These are phyloP conservation scores for Anthopleura xanthogrammica DNA, from an alignment of 92 coral and sea anemone species.

Conservation along the genomic window DNA sequence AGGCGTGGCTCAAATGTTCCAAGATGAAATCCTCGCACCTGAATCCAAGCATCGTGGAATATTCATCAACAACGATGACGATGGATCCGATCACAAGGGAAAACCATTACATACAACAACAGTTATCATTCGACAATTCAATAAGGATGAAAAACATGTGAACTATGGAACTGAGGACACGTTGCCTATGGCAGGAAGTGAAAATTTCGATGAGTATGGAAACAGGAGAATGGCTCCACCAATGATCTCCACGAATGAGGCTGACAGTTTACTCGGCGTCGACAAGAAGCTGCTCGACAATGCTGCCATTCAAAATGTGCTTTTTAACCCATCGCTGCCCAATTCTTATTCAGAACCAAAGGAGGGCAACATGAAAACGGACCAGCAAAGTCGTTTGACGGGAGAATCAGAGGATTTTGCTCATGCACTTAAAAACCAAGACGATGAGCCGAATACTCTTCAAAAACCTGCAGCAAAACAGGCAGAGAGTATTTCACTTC, in stretches of 20 bases:
- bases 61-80: constrained; percentile 7
- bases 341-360: constrained; percentile 20
- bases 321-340: constrained; percentile 22
- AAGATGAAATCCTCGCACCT: background rate
- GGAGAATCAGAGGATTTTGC: constrained; percentile 31
- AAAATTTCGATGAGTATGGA: constrained; percentile 32
- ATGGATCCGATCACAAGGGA: background rate
- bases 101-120: constrained; percentile 33
- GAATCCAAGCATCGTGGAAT: constrained; percentile 3
- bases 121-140: constrained; percentile 20
- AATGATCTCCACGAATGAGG: constrained; percentile 27
- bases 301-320: constrained; percentile 27
- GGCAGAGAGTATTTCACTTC: background rate
- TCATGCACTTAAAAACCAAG: constrained; percentile 23
- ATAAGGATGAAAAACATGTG: constrained; percentile 11
- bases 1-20: background rate
- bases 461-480: constrained; percentile 19
- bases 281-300: constrained; percentile 31
- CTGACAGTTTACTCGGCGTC: constrained; percentile 12
- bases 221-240: constrained; percentile 21
- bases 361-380: constrained; percentile 21
- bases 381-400: background rate
- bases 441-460: constrained; percentile 6
- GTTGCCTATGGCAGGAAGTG: constrained; percentile 41
- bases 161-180: constrained; percentile 33